Conservation (phyloP, 2,888 invertebrate genomes). For the Orthonychiurus folsomi region DNA sequence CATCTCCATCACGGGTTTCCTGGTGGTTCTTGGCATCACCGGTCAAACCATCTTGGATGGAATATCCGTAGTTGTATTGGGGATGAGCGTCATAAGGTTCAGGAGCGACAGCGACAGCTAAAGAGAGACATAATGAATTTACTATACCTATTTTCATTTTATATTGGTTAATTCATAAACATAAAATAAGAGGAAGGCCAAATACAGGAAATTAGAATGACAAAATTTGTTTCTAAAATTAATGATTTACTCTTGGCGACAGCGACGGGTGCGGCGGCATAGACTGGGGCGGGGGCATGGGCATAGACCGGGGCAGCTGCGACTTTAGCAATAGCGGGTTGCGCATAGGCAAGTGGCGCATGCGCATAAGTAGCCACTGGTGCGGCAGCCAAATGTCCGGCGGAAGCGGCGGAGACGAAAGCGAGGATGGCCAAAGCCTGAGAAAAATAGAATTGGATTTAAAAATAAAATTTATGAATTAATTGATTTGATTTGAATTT, state of each 20-base stretch:
- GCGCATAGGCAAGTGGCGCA: not conserved
- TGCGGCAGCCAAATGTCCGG: not conserved
- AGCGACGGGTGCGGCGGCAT: not conserved
- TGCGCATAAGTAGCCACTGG: no score
- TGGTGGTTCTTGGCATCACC: slow-evolving; percentile 13
- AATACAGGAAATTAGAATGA: not conserved
- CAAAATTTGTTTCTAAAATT: not conserved
- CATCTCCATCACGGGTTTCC: slow-evolving; percentile 13
- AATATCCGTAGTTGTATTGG: slow-evolving; percentile 35
- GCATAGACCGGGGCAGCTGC: no score
- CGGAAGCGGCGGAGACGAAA: not conserved
- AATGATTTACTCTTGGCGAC: not conserved
- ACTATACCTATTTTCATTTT: no score
- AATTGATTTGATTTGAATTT: not conserved
- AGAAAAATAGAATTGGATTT: not conserved
- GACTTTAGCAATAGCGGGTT: no score
- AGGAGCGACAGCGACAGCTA: slow-evolving; percentile 17
- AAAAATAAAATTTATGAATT: not conserved
- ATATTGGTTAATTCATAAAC: not conserved
- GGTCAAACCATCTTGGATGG: slow-evolving; percentile 14
- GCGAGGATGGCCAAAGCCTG: not conserved
- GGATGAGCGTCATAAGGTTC: slow-evolving; percentile 30
- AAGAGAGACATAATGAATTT: not conserved
- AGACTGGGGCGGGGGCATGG: no score
- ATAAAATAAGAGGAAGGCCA: not conserved